phyloP scores from a whole-genome alignment of 64 coral and sea anemone species.

The Hydrozoanthus tunicans region DNA sequence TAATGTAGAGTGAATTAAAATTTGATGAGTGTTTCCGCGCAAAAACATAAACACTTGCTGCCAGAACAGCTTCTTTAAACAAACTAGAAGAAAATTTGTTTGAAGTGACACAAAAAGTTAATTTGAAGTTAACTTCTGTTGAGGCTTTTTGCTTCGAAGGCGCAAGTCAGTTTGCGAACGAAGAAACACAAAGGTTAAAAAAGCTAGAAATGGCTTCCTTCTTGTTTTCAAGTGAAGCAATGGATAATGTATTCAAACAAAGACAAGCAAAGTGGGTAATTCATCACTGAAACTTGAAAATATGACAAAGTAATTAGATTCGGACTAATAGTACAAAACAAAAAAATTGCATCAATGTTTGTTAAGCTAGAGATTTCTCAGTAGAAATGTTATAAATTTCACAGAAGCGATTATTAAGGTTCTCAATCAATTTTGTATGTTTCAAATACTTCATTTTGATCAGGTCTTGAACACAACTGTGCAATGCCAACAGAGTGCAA shows the following conservation, averaged over 20 bases:
- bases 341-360: conserved; percentile 2
- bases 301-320: neutral
- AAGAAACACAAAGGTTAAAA: neutral
- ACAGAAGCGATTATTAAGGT: neutral
- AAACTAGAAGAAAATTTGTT: conserved; percentile 13
- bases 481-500: neutral
- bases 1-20: conserved; percentile 53
- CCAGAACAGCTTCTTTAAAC: conserved; percentile 13
- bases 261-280: neutral
- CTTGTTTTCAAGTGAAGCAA: neutral
- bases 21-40: conserved; percentile 39
- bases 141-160: no score
- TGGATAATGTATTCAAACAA: neutral
- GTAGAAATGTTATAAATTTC: neutral
- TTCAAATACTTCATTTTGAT: no score
- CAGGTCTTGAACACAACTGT: no score
- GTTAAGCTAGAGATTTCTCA: neutral
- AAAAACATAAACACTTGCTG: conserved; percentile 31
- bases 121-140: neutral
- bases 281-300: neutral
- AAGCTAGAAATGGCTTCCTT: neutral
- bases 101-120: neutral
- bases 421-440: no score
- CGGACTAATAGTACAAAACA: neutral
- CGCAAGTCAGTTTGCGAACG: neutral